Conservation (phyloP, 2,888 invertebrate species). For the Tipula confusa region DNA sequence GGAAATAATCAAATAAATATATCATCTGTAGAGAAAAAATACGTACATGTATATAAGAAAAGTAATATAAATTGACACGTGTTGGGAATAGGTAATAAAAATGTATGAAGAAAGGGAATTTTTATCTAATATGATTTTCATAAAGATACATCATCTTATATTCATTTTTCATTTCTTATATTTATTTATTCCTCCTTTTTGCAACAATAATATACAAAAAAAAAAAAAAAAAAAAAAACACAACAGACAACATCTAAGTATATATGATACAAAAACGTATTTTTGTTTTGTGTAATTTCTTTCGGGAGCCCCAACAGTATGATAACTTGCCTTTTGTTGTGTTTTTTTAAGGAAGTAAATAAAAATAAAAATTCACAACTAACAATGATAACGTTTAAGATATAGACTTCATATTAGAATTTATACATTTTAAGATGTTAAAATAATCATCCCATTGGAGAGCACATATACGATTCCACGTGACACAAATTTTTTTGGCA, state of each 20-base stretch:
- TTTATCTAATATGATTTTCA: background rate
- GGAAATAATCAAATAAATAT: background rate
- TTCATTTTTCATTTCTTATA: background rate
- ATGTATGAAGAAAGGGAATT: background rate
- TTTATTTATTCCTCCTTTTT: background rate
- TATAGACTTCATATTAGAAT: background rate
- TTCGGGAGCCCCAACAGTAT: background rate
- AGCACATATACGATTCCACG: no score
- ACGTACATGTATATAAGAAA: background rate
- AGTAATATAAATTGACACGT: conserved; percentile 4
- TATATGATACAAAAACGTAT: background rate
- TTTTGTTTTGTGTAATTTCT: conserved; percentile 3
- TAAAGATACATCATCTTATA: background rate
- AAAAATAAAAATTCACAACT: background rate
- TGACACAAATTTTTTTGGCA: background rate
- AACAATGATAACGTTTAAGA: background rate
- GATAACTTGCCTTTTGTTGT: background rate
- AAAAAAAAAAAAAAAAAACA: no score
- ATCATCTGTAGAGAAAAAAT: background rate
- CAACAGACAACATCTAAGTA: background rate
- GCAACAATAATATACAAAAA: background rate
- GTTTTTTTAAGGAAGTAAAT: background rate
- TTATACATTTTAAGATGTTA: background rate
- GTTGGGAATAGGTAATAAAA: background rate
- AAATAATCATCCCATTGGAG: background rate